These are phyloP conservation scores for Cricetomys ansorgei DNA, from an alignment of 2,113 vertebrate species.

Conservation along the genomic window DNA sequence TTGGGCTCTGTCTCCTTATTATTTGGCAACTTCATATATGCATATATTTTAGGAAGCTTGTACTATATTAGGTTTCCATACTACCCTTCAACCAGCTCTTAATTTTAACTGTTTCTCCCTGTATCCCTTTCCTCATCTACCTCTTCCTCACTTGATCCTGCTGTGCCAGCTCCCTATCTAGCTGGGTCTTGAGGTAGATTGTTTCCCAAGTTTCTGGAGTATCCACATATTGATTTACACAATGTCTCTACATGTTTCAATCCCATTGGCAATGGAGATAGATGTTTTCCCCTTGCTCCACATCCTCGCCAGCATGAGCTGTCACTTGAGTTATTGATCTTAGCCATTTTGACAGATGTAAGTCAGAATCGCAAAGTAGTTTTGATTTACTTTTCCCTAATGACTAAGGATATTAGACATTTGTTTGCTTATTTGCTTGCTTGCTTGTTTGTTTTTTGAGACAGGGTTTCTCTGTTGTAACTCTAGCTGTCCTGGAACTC, in stretches of 20 bases:
- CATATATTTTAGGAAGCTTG: neutral
- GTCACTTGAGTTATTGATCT: neutral
- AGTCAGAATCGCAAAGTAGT: neutral
- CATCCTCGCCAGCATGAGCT: neutral
- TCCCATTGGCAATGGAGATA: neutral
- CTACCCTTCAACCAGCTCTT: neutral
- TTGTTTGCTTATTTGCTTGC: no score
- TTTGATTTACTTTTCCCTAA: neutral
- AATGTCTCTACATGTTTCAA: neutral
- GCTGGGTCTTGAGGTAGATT: neutral
- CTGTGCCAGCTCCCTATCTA: neutral
- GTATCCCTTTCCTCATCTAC: no score
- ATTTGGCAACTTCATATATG: neutral
- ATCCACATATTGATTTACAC: neutral
- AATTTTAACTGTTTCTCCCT: neutral
- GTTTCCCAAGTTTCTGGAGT: neutral
- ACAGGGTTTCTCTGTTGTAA: no score
- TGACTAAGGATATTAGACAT: neutral
- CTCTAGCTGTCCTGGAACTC: no score
- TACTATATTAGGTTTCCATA: neutral
- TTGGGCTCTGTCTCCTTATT: neutral
- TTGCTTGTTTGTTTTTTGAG: no score
- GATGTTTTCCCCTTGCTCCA: neutral
- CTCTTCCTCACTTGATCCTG: neutral
- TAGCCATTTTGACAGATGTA: neutral